These are phyloP conservation scores for Hestina assimilis DNA, from an alignment of 1,140 invertebrate genomes.

Conservation along the genomic window DNA sequence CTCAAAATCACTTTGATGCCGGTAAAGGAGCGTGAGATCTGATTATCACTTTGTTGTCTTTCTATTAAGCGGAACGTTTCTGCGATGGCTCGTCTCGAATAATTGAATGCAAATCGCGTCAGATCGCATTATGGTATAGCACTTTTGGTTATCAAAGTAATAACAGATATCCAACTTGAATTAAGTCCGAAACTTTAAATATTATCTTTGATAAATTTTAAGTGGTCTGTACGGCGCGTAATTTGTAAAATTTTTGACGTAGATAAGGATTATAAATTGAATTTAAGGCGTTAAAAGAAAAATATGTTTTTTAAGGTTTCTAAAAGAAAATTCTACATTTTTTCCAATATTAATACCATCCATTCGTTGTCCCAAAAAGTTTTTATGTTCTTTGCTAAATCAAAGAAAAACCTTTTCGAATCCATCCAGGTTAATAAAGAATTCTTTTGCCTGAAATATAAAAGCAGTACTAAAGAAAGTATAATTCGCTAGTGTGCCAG, in stretches of 20 bases:
- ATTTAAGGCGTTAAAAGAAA: no score
- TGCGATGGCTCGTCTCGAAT: constrained; percentile 24
- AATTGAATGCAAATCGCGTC: constrained; percentile 40
- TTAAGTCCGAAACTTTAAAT: not conserved
- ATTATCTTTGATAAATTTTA: not conserved
- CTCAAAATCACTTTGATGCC: constrained; percentile 45
- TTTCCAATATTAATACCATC: not conserved
- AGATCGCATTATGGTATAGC: constrained; percentile 28
- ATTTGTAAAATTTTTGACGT: no score
- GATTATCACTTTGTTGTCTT: constrained; percentile 57
- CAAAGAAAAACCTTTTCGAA: not conserved
- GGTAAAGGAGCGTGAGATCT: constrained; percentile 30
- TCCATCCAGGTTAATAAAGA: constrained; percentile 2
- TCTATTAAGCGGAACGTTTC: constrained; percentile 40
- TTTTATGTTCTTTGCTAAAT: not conserved
- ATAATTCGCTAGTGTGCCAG: constrained; percentile 9
- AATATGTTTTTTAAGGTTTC: no score
- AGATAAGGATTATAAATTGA: no score
- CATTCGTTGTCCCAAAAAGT: not conserved
- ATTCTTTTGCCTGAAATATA: not conserved
- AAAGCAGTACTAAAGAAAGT: constrained; percentile 11
- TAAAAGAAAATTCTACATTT: not conserved
- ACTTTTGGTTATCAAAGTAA: constrained; percentile 19
- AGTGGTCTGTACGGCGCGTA: not conserved
- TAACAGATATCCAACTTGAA: constrained; percentile 14